Percentiles rank a stretch among this genome's conserved stretches.
phyloP scores from a whole-genome alignment of 2,113 vertebrate species.

The Cairina moschata region DNA sequence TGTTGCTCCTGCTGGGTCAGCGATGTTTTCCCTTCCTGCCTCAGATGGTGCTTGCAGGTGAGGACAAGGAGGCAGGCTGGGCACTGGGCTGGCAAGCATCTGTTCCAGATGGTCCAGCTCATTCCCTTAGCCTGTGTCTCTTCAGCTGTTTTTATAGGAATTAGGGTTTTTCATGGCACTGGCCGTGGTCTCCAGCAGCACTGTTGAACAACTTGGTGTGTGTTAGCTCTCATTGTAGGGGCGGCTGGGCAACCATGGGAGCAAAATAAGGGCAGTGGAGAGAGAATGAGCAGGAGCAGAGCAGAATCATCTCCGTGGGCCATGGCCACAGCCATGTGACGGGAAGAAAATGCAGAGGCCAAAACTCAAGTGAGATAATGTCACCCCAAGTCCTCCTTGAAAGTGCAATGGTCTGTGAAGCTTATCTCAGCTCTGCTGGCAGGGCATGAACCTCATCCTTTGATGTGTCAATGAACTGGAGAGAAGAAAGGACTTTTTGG shows the following conservation, averaged over 20 bases:
- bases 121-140: background rate
- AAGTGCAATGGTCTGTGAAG: constrained; percentile 11
- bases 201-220: too few relatives aligned
- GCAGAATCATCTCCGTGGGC: background rate
- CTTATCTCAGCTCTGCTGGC: background rate
- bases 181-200: background rate
- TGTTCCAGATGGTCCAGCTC: too few relatives aligned
- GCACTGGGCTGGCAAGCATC: background rate
- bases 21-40: background rate
- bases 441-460: background rate
- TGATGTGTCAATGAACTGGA: constrained; percentile 31
- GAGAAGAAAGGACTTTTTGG: background rate
- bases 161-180: rapidly evolving
- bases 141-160: background rate
- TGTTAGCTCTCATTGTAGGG: background rate
- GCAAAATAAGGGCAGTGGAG: background rate
- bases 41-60: background rate
- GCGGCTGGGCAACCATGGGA: background rate
- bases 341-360: background rate
- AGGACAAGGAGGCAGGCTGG: background rate
- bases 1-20: background rate
- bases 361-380: background rate
- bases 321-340: rapidly evolving
- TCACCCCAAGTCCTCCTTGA: background rate
- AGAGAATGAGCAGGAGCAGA: background rate